These are phyloP conservation scores for Lasioglossum lativentre DNA, from an alignment of 2,888 invertebrate species.

Conservation along the genomic window DNA sequence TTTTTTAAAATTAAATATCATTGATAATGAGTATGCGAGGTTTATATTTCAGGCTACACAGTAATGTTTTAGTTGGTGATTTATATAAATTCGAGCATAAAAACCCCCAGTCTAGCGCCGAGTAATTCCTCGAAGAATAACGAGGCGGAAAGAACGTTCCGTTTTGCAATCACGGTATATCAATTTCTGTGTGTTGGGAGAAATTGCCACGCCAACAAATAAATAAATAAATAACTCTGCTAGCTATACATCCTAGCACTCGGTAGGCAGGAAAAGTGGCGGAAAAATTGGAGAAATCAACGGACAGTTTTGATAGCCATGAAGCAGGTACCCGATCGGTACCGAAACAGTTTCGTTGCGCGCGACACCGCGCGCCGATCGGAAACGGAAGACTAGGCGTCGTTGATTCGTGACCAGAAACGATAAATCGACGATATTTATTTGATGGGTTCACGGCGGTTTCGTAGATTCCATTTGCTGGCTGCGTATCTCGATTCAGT, in stretches of 20 bases:
- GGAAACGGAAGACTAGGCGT: not conserved
- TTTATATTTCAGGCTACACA: too few relatives aligned
- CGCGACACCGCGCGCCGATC: not conserved
- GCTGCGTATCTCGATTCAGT: slow-evolving; percentile 22
- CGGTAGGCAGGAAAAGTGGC: not conserved
- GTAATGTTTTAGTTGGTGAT: too few relatives aligned
- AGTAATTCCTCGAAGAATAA: not conserved
- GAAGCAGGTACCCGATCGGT: not conserved
- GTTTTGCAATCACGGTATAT: not conserved
- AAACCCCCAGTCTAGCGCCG: not conserved
- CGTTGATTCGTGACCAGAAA: slow-evolving; percentile 3
- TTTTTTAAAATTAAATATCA: too few relatives aligned
- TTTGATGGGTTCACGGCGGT: slow-evolving; percentile 33
- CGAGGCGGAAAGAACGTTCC: not conserved
- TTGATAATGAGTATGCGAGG: too few relatives aligned
- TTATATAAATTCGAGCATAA: too few relatives aligned
- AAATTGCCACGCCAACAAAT: not conserved
- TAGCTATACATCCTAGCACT: not conserved
- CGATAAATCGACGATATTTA: slow-evolving; percentile 38
- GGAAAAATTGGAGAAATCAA: not conserved
- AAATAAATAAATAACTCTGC: not conserved
- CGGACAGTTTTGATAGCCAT: not conserved
- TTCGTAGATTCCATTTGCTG: slow-evolving; percentile 39
- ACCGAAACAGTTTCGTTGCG: not conserved
- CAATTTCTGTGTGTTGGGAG: not conserved